Evolutionary conservation across 2,113 vertebrate species (phyloP), one percentile per base, ranked within the genome.

Genomic region (Sardina pilchardus): DNA sequence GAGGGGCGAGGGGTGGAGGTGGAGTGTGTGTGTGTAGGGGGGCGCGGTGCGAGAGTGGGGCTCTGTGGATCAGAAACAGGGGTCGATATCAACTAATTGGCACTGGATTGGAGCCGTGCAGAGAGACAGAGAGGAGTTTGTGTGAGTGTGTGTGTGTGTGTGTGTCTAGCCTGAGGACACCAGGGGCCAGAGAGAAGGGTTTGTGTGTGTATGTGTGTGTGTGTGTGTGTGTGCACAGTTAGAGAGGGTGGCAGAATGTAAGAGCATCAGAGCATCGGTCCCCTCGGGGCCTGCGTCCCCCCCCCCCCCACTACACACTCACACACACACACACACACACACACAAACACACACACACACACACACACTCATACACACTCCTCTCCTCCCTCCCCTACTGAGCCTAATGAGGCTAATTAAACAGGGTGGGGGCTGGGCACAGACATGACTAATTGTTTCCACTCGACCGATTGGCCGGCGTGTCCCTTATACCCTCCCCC

Each of bases 361-460:
- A n/a, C 21, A 63, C 59, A 63, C 59, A n/a, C 56, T 75, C 82
- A 82, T 78, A 84, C 89, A 88, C 53, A 82, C 47, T 87, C 87
- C 50, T 47, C 39, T 42, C 78, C 82, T 86, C 47, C 81, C 84
- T 81, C 87, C 3, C 53, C 53, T 59, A 87, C 87, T 83, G 86
- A 85, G 67, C 84, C 81, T 88, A 90, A 87, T 78, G 50, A 88
- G 86, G 86, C 87, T 90, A 88, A 90, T 88, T 88, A 88, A 85
- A 87, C 84, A 84, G 87, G 81, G 48, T 21, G 87, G 81, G 39
- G 67, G 63, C 84, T 50, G 75, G 53, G 19, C 53, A 56, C 85
- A 90, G 87, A 88, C 84, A 85, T 86, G 87, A 90, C 86, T 90
- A 90, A 88, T 88, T 88, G 71, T 90, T 88, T 87, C 83, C 47